phyloP scores from a whole-genome alignment of 2,888 invertebrate genomes.

The Gerosis bhagava region DNA sequence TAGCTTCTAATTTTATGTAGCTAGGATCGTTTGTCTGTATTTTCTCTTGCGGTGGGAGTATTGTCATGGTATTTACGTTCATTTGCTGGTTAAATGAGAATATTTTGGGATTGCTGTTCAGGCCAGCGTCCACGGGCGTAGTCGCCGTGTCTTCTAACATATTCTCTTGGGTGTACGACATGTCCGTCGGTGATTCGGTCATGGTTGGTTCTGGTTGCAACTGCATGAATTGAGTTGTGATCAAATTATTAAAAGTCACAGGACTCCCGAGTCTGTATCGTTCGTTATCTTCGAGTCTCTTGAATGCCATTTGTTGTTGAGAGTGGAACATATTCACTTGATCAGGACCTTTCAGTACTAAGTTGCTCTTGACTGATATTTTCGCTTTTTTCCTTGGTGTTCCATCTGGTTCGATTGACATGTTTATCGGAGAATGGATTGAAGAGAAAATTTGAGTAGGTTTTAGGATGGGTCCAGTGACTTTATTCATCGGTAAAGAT shows the following conservation, averaged over 20 bases:
- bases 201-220: slow-evolving; percentile 62
- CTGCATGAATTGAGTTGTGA: slow-evolving; percentile 75
- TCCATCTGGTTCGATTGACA: slow-evolving; percentile 55
- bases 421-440: slow-evolving; percentile 65
- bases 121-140: slow-evolving; percentile 56
- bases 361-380: slow-evolving; percentile 77
- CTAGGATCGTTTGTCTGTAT: slow-evolving; percentile 67
- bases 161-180: slow-evolving; percentile 61
- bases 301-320: slow-evolving; percentile 75
- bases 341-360: slow-evolving; percentile 75
- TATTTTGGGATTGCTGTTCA: slow-evolving; percentile 58
- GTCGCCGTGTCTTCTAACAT: slow-evolving; percentile 56
- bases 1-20: slow-evolving; percentile 72
- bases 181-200: slow-evolving; percentile 61
- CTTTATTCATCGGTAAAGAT: slow-evolving; percentile 58
- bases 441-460: slow-evolving; percentile 68
- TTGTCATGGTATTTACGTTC: slow-evolving; percentile 61
- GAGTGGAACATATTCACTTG: slow-evolving; percentile 76
- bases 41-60: slow-evolving; percentile 65
- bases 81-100: slow-evolving; percentile 70
- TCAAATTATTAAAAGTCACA: slow-evolving; percentile 72
- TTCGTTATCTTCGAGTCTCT: slow-evolving; percentile 66
- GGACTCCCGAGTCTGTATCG: slow-evolving; percentile 65
- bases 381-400: slow-evolving; percentile 73
- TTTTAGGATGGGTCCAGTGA: slow-evolving; percentile 68